Conservation (phyloP, 1,140 invertebrate species). For the Caenorhabditis tropicalis region DNA sequence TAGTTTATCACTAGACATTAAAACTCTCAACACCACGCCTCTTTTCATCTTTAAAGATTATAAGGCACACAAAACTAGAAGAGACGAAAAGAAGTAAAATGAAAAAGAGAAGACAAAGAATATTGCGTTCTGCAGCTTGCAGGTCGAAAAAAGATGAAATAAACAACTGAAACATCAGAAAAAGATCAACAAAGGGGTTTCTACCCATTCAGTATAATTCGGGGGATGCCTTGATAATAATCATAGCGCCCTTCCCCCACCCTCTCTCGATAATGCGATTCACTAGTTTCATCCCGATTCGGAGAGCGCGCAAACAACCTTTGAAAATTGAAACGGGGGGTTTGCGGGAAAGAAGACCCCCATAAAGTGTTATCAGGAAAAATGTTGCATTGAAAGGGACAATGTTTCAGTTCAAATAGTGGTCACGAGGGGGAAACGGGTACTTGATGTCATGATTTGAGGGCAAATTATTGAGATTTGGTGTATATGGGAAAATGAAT, state of each 20-base stretch:
- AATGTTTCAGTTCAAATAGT: neutral
- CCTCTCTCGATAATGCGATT: neutral
- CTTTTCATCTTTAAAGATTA: conserved; percentile 34
- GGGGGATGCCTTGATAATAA: neutral
- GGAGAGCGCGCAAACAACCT: neutral
- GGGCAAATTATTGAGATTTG: neutral
- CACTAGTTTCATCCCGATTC: neutral
- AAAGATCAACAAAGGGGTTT: neutral
- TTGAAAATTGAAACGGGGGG: neutral
- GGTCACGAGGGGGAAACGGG: conserved; percentile 1
- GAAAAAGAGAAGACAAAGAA: too few relatives aligned
- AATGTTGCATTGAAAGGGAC: neutral
- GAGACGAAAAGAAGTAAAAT: neutral
- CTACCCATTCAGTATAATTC: neutral
- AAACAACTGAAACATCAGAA: too few relatives aligned
- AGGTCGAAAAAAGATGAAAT: too few relatives aligned
- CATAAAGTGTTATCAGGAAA: conserved; percentile 12
- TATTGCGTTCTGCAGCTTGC: too few relatives aligned
- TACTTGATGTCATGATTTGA: neutral
- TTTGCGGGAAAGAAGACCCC: neutral
- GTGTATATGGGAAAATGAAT: too few relatives aligned
- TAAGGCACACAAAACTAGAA: neutral
- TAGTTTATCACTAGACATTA: conserved; percentile 26
- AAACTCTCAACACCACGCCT: neutral
- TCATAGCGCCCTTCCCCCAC: neutral